Evolutionary conservation across 2,888 invertebrate species (phyloP).

Genomic region (Hirtodrosophila cameraria): DNA sequence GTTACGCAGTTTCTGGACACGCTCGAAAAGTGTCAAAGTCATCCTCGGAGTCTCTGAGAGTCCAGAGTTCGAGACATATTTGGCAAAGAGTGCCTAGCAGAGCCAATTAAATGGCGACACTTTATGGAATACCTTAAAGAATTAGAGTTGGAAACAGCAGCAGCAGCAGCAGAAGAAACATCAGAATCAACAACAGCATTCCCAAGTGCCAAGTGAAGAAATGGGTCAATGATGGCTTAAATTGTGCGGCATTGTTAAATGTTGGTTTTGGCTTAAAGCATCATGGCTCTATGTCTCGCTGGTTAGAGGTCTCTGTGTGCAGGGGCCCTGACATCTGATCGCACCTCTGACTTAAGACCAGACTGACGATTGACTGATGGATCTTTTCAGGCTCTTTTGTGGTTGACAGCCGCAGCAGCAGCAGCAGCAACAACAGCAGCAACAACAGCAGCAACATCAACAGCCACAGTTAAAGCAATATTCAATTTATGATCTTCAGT

Average conservation of each 20-base stretch:
- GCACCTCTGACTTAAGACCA: slow-evolving; percentile 58
- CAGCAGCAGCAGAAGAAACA: not conserved
- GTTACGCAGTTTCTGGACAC: slow-evolving; percentile 51
- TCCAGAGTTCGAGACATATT: slow-evolving; percentile 49
- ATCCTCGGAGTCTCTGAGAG: no score
- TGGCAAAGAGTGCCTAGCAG: slow-evolving; percentile 59
- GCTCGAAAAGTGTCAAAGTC: slow-evolving; percentile 71
- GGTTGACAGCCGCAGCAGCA: slow-evolving; percentile 37
- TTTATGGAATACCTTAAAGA: slow-evolving; percentile 35
- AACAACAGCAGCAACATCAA: slow-evolving; percentile 20
- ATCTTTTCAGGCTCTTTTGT: slow-evolving; percentile 26
- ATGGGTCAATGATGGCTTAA: slow-evolving; percentile 80
- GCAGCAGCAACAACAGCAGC: slow-evolving; percentile 16
- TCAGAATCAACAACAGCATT: slow-evolving; percentile 25
- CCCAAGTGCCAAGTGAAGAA: slow-evolving; percentile 64
- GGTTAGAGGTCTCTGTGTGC: slow-evolving; percentile 28
- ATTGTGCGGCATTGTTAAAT: slow-evolving; percentile 69
- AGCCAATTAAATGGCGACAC: slow-evolving; percentile 79
- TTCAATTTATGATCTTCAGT: slow-evolving; percentile 58
- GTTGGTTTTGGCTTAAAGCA: slow-evolving; percentile 27
- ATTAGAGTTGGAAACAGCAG: slow-evolving; percentile 1
- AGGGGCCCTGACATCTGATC: slow-evolving; percentile 67
- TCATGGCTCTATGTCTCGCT: slow-evolving; percentile 1
- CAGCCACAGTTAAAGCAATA: slow-evolving; percentile 14
- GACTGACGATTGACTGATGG: slow-evolving; percentile 62